phyloP scores from a whole-genome alignment of 2,888 invertebrate genomes.

The Spodoptera exigua region DNA sequence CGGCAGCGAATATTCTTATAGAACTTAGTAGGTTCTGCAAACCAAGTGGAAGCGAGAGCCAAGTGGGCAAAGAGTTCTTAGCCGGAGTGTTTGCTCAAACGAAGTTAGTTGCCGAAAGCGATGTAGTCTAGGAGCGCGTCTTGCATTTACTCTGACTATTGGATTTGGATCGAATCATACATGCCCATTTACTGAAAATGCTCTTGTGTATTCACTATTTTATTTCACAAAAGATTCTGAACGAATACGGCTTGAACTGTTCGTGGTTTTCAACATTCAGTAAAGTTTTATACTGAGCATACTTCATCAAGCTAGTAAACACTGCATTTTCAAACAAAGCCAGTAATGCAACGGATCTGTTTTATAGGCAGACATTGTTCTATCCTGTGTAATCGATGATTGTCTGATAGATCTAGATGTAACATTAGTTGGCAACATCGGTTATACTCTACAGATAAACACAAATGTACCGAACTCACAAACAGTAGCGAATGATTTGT shows the following conservation, averaged over 20 bases:
- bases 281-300: conserved; percentile 10
- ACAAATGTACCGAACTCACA: conserved; percentile 55
- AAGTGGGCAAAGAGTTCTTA: conserved; percentile 73
- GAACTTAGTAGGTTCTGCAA: conserved; percentile 64
- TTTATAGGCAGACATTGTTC: conserved; percentile 7
- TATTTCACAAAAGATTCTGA: conserved; percentile 31
- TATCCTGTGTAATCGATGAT: conserved; percentile 19
- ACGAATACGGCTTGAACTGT: conserved; percentile 13
- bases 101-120: conserved; percentile 75
- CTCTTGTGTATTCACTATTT: conserved; percentile 49
- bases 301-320: conserved; percentile 7
- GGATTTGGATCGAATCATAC: conserved; percentile 73
- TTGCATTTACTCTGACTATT: conserved; percentile 75
- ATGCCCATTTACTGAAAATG: conserved; percentile 57
- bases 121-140: conserved; percentile 65
- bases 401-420: conserved; percentile 39
- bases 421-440: conserved; percentile 47
- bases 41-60: conserved; percentile 71
- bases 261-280: conserved; percentile 12
- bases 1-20: conserved; percentile 61
- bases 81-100: conserved; percentile 74
- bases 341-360: conserved; percentile 9
- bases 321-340: conserved; percentile 29
- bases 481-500: conserved; percentile 59
- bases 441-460: conserved; percentile 54